Evolutionary conservation across 1,140 invertebrate species (phyloP).

Genomic region (Temnothorax nylanderi): DNA sequence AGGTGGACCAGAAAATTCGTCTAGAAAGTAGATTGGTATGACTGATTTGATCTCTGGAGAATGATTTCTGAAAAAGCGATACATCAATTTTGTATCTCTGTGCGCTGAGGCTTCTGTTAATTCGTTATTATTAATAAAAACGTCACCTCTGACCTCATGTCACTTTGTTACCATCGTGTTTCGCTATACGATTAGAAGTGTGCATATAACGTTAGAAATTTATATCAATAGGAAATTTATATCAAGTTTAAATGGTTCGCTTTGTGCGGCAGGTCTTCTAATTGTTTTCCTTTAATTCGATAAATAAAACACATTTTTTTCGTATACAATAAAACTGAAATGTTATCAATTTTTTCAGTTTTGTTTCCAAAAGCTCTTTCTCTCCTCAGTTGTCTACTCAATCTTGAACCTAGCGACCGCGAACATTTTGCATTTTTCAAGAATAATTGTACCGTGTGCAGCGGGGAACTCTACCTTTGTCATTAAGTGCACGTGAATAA

Average conservation of each 20-base stretch:
- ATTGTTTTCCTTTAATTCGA: background rate
- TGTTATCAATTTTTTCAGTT: constrained; percentile 1
- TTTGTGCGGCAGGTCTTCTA: background rate
- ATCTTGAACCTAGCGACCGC: background rate
- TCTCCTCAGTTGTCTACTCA: background rate
- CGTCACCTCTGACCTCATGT: background rate
- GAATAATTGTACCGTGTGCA: constrained; percentile 75
- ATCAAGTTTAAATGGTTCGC: background rate
- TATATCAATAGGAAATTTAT: background rate
- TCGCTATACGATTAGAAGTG: background rate
- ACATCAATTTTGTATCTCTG: background rate
- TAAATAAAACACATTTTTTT: background rate
- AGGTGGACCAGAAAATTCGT: background rate
- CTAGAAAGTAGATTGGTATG: background rate
- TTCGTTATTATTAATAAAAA: background rate
- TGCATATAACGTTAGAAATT: background rate
- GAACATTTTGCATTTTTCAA: constrained; percentile 79
- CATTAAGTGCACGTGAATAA: constrained; percentile 79
- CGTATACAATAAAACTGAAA: background rate
- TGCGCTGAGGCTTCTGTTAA: background rate
- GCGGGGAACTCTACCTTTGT: constrained; percentile 67
- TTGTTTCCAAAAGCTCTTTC: background rate
- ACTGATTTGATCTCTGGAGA: background rate
- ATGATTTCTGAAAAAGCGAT: background rate
- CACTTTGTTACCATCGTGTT: background rate